A percentile compares a stretch with the other conserved stretches of the same genome.
These are phyloP conservation scores for Chloromyia formosa DNA, from an alignment of 2,888 invertebrate species.

Conservation along the genomic window DNA sequence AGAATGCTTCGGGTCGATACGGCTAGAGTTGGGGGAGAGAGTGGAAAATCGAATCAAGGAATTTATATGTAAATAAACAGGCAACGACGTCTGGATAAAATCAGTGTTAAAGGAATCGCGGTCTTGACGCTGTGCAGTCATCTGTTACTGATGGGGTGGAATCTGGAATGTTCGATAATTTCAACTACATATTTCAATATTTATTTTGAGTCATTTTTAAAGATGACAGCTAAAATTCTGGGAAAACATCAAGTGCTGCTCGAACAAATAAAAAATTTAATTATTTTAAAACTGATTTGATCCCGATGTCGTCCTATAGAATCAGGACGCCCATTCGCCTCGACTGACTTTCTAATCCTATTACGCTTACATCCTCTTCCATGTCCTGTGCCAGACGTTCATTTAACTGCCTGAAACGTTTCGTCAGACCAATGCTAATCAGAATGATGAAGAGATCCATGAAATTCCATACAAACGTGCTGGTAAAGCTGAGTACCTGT, in stretches of 20 bases:
- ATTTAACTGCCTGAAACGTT: slow-evolving; percentile 73
- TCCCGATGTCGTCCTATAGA: not conserved
- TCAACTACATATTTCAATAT: too few relatives aligned
- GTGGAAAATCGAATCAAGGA: slow-evolving; percentile 12
- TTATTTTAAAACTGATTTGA: not conserved
- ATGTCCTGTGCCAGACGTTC: slow-evolving; percentile 55
- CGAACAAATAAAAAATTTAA: too few relatives aligned
- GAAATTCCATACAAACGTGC: slow-evolving; percentile 77
- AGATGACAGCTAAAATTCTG: too few relatives aligned
- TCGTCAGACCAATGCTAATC: slow-evolving; percentile 73
- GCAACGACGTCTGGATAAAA: not conserved
- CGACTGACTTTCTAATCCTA: slow-evolving; percentile 24
- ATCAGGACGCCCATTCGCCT: not conserved
- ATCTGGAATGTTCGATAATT: too few relatives aligned
- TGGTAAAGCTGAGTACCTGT: slow-evolving; percentile 42
- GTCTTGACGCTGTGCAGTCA: not conserved
- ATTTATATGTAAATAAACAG: slow-evolving; percentile 1
- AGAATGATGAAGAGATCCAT: slow-evolving; percentile 78
- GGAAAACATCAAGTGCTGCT: not conserved
- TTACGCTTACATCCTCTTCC: slow-evolving; percentile 53
- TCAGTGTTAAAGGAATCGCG: not conserved
- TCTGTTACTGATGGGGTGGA: too few relatives aligned
- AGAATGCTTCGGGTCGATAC: slow-evolving; percentile 61
- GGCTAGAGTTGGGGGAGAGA: slow-evolving; percentile 41
- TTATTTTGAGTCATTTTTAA: too few relatives aligned